These are phyloP conservation scores for Eupithecia exiguata DNA, from an alignment of 2,888 invertebrate species.

Conservation along the genomic window DNA sequence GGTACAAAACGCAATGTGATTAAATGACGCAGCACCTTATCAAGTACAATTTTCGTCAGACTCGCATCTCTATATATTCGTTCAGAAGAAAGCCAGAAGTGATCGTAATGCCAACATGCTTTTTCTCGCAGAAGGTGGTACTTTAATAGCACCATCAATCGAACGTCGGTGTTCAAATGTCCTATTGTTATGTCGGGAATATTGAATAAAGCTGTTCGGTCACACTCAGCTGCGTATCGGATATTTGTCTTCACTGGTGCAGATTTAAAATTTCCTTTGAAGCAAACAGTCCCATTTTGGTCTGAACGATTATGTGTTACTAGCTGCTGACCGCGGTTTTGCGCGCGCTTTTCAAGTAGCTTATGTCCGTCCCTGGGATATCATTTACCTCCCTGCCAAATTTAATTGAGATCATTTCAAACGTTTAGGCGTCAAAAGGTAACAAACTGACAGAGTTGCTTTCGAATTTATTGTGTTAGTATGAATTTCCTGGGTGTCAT, in stretches of 20 bases:
- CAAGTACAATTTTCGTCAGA: background rate
- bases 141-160: slow-evolving; percentile 46
- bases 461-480: no score
- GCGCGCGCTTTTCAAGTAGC: no score
- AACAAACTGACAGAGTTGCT: no score
- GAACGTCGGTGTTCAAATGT: slow-evolving; percentile 42
- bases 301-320: background rate
- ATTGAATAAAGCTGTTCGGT: slow-evolving; percentile 39
- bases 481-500: background rate
- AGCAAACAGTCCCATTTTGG: background rate
- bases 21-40: slow-evolving; percentile 1
- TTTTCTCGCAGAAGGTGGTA: slow-evolving; percentile 35
- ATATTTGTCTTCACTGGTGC: slow-evolving; percentile 35
- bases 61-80: background rate
- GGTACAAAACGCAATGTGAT: background rate
- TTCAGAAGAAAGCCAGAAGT: background rate
- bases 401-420: no score
- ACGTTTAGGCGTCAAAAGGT: no score
- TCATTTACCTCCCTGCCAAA: no score
- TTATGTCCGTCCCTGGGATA: no score
- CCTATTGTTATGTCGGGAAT: slow-evolving; percentile 46
- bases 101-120: slow-evolving; percentile 15
- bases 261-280: slow-evolving; percentile 11
- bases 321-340: no score
- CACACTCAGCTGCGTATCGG: slow-evolving; percentile 27